phyloP scores from a whole-genome alignment of 2,797 vertebrate genomes.

The Enteromius argenteus region DNA sequence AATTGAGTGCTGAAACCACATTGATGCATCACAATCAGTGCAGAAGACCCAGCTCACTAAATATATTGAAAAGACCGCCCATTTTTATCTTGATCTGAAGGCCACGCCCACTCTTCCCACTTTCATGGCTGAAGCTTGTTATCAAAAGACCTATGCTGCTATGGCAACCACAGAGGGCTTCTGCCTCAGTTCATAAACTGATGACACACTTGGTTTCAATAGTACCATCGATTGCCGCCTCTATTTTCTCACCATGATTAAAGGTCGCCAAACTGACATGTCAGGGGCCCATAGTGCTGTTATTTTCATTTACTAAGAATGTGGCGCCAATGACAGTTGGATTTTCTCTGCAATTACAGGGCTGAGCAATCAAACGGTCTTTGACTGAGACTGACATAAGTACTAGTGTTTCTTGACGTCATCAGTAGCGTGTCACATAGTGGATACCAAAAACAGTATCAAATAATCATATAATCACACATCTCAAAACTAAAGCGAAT shows the following conservation, averaged over 20 bases:
- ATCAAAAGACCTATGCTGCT: constrained; percentile 52
- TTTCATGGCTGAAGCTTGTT: constrained; percentile 31
- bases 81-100: not conserved
- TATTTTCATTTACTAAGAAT: constrained; percentile 43
- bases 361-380: constrained; percentile 33
- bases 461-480: constrained; percentile 19
- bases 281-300: constrained; percentile 9
- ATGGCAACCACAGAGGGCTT: constrained; percentile 51
- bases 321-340: not conserved
- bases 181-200: constrained; percentile 51
- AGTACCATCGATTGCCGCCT: constrained; percentile 41
- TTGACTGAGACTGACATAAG: constrained; percentile 4
- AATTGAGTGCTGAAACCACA: not conserved
- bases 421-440: constrained; percentile 12
- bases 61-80: not conserved
- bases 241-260: constrained; percentile 47
- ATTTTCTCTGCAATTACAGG: constrained; percentile 32
- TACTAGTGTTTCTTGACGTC: not conserved
- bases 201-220: constrained; percentile 45
- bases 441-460: not conserved
- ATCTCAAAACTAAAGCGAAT: not conserved
- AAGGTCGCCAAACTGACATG: constrained; percentile 41
- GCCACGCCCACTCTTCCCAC: constrained; percentile 29
- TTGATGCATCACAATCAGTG: not conserved
- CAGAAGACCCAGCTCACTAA: constrained; percentile 20